Conservation (phyloP, 2,797 vertebrate species). For the Mormyrus proboscirostris region DNA sequence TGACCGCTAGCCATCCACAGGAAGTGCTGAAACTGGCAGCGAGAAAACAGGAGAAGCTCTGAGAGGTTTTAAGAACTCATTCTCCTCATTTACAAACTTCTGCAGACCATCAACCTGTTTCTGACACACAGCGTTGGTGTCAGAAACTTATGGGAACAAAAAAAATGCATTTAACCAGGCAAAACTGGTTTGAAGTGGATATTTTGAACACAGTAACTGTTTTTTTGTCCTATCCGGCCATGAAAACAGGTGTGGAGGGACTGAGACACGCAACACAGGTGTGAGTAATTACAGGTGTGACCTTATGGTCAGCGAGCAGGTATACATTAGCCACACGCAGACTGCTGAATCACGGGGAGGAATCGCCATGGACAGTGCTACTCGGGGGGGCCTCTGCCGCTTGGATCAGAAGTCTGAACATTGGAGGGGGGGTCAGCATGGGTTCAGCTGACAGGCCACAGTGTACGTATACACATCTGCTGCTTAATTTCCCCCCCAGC, state of each 20-base stretch:
- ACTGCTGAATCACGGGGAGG: neutral
- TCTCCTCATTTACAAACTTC: neutral
- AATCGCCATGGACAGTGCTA: neutral
- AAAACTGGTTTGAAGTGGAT: neutral
- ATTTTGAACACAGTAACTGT: neutral
- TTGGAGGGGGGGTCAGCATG: neutral
- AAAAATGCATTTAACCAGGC: neutral
- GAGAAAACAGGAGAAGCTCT: neutral
- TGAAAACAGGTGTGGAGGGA: neutral
- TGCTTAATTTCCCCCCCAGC: neutral
- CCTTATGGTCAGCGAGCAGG: neutral
- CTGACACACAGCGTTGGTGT: neutral
- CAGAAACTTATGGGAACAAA: too few species aligned
- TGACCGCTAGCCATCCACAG: slow-evolving; percentile 59
- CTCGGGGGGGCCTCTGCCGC: neutral
- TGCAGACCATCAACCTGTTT: neutral
- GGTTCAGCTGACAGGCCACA: neutral
- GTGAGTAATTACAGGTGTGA: neutral
- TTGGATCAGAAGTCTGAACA: neutral
- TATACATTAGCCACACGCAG: neutral
- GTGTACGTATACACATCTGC: neutral
- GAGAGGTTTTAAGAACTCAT: neutral
- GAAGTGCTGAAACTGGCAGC: slow-evolving; percentile 54
- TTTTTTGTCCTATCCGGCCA: neutral
- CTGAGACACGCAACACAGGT: neutral